Evolutionary conservation across 2,888 invertebrate species (phyloP).

Genomic region (Bombylius major): DNA sequence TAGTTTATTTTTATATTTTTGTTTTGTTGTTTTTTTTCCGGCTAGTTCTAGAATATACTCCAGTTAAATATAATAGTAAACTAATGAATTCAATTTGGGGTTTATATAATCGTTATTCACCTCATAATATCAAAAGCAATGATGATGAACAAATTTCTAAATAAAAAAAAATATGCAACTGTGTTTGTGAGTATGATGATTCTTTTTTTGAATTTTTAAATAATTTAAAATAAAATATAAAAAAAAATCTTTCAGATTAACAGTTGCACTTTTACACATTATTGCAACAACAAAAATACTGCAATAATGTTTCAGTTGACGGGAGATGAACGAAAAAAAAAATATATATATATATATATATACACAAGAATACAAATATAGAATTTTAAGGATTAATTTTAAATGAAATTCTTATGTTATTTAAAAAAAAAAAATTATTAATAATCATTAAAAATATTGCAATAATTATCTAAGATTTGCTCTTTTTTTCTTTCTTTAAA

Average conservation of each 20-base stretch:
- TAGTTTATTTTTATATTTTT: not conserved
- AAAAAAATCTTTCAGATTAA: not conserved
- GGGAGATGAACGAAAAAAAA: not conserved
- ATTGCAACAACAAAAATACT: not conserved
- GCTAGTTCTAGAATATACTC: slow-evolving; percentile 53
- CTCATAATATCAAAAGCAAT: slow-evolving; percentile 74
- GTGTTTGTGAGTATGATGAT: slow-evolving; percentile 21
- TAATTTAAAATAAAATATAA: no score
- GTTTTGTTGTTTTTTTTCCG: slow-evolving; percentile 21
- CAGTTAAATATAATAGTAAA: slow-evolving; percentile 70
- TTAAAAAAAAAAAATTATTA: no score
- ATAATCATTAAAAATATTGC: no score
- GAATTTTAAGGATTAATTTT: no score
- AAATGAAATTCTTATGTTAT: no score
- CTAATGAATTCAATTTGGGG: slow-evolving; percentile 88
- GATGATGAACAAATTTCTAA: slow-evolving; percentile 38
- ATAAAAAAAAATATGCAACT: slow-evolving; percentile 21
- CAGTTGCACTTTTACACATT: not conserved
- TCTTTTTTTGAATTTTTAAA: not conserved
- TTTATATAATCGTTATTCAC: slow-evolving; percentile 76
- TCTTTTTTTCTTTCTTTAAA: no score
- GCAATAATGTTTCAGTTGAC: not conserved
- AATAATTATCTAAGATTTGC: no score
- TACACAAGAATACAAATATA: no score
- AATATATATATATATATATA: no score